Conservation (phyloP, 92 coral and sea anemone species). For the Phymanthus crucifer region DNA sequence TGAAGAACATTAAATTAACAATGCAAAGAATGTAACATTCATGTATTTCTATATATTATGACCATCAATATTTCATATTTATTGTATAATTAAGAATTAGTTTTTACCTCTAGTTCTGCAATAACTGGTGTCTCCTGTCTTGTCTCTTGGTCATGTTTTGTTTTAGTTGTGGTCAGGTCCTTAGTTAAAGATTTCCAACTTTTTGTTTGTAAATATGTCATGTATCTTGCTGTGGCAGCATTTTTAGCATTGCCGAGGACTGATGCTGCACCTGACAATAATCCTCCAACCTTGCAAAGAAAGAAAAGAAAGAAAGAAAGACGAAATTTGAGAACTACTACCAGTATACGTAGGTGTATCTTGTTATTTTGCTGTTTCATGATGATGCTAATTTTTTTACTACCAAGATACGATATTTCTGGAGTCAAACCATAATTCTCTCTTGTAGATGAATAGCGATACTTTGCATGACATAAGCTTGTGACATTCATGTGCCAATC, state of each 20-base stretch:
- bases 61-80: too few species aligned
- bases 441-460: too few species aligned
- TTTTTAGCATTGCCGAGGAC: conserved; percentile 57
- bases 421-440: too few species aligned
- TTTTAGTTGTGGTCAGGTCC: conserved; percentile 2
- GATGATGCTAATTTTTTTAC: too few species aligned
- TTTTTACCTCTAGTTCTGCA: conserved; percentile 29
- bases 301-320: neutral
- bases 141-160: conserved; percentile 18
- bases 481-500: too few species aligned
- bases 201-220: conserved; percentile 67
- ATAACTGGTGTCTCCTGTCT: conserved; percentile 10
- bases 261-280: conserved; percentile 63
- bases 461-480: too few species aligned
- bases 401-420: too few species aligned
- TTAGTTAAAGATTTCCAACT: conserved; percentile 40
- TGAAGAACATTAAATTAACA: too few species aligned
- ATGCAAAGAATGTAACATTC: neutral
- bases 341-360: neutral
- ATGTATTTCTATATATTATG: too few species aligned
- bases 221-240: conserved; percentile 53
- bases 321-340: neutral
- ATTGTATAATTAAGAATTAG: too few species aligned
- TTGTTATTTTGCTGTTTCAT: neutral
- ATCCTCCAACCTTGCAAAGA: conserved; percentile 62